These are phyloP conservation scores for Drosophila arizonae DNA, from an alignment of 1,140 invertebrate species.

Conservation along the genomic window DNA sequence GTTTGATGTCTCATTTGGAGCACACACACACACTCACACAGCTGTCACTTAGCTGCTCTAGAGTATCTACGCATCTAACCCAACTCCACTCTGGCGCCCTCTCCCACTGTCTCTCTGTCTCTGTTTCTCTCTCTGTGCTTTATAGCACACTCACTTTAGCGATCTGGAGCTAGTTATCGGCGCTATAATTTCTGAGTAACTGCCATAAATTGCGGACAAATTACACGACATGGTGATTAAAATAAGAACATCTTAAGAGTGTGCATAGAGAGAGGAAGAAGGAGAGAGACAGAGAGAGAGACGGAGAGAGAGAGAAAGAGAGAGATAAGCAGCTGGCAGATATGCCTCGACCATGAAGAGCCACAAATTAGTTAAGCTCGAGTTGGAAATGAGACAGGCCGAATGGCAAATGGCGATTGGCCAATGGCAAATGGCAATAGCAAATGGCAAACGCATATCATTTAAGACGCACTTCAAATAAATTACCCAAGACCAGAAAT, in stretches of 20 bases:
- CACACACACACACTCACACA: neutral
- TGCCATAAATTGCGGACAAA: slow-evolving; percentile 74
- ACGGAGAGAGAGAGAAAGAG: slow-evolving; percentile 32
- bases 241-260: slow-evolving; percentile 49
- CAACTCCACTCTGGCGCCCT: neutral
- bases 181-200: slow-evolving; percentile 66
- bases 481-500: slow-evolving; percentile 65
- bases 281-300: slow-evolving; percentile 33
- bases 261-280: slow-evolving; percentile 47
- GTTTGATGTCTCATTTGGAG: slow-evolving; percentile 22
- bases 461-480: slow-evolving; percentile 74
- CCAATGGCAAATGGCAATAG: slow-evolving; percentile 22
- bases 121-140: neutral
- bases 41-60: slow-evolving; percentile 4
- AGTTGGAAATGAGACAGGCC: slow-evolving; percentile 58
- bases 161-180: slow-evolving; percentile 31
- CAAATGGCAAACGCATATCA: slow-evolving; percentile 69
- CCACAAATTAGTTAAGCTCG: slow-evolving; percentile 69
- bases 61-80: neutral
- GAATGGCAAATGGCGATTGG: slow-evolving; percentile 10
- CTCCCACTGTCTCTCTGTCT: too few species aligned
- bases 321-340: slow-evolving; percentile 55
- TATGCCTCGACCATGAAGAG: slow-evolving; percentile 40
- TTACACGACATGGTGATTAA: slow-evolving; percentile 49
- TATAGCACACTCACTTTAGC: slow-evolving; percentile 6